phyloP scores from a whole-genome alignment of 2,113 vertebrate species.

The Felis chaus region DNA sequence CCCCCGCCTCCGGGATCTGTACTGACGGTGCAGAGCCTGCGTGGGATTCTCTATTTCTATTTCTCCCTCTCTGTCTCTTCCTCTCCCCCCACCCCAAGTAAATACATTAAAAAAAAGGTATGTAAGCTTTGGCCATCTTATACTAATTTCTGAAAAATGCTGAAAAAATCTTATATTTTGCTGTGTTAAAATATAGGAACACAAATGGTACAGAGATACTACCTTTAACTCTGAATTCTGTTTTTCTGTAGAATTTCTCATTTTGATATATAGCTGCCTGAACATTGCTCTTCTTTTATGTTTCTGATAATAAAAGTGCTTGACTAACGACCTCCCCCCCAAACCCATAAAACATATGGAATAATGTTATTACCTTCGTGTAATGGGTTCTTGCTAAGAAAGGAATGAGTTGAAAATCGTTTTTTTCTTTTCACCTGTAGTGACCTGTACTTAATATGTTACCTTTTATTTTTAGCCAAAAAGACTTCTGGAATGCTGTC shows the following conservation, averaged over 20 bases:
- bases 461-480: slow-evolving; percentile 84
- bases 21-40: too few species aligned
- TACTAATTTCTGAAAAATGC: slow-evolving; percentile 28
- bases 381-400: not conserved
- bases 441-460: slow-evolving; percentile 43
- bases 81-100: too few species aligned
- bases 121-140: not conserved
- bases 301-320: not conserved
- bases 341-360: not conserved
- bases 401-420: slow-evolving; percentile 39
- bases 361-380: not conserved
- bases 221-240: slow-evolving; percentile 27
- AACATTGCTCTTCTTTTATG: not conserved
- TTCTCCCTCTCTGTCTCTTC: too few species aligned
- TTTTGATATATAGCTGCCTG: not conserved
- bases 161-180: slow-evolving; percentile 30
- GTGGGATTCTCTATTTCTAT: too few species aligned
- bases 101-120: too few species aligned
- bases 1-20: too few species aligned
- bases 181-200: not conserved
- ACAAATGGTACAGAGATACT: not conserved
- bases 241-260: not conserved
- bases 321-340: not conserved
- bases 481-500: slow-evolving; percentile 88
- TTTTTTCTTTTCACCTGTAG: slow-evolving; percentile 13